Evolutionary conservation across 2,888 invertebrate species (phyloP), one percentile per base, ranked within the genome.

Genomic region (Mystacides longicornis): DNA sequence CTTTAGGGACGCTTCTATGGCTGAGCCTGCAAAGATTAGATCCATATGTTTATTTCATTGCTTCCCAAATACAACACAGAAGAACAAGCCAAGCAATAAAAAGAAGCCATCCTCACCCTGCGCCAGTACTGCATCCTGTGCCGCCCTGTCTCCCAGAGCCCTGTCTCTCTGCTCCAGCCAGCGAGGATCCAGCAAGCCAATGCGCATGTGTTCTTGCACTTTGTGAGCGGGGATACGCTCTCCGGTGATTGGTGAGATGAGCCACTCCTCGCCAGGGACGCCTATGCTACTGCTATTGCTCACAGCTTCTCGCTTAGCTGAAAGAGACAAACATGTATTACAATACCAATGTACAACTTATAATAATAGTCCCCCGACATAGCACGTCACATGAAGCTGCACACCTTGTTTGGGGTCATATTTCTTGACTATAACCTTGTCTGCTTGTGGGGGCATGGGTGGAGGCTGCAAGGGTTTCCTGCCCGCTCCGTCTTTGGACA

Each of bases 131-230:
- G 76, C 77, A 62, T 77, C 77, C 65, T 96, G 91, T 63, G 94
- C 93, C 63, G 90, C 82, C 69, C 94, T 92, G 66, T 98, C 97
- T 46, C 90, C 85, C n/a, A 92, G 84, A 63, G 92, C 89, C 62
- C 95, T 87, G 70, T 98, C 97, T 14, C 96, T 81, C 69, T 97
- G 95, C 71, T 99, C 97, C 59, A 97, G 88, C 96, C 97, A 98
- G 65, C 95, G 86, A 16, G 96, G 96, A 81, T 98, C 97, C 64
- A 98, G 73, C 63, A 98, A 74, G 18, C 95, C 95, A 71, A 96
- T 96, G 63, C 96, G 87, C 85, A 99, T 93, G 73, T 99, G 99
- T 66, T 99, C 96, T 57, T 94, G 94, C 57, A 99, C 90, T 73
- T 99, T 96, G 67, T 90, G 92, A 0, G 96, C 96, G 0, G 95